Base-by-base conservation (phyloP, 2,888 invertebrate genomes). In the Linnaemya vulpina region DNA sequence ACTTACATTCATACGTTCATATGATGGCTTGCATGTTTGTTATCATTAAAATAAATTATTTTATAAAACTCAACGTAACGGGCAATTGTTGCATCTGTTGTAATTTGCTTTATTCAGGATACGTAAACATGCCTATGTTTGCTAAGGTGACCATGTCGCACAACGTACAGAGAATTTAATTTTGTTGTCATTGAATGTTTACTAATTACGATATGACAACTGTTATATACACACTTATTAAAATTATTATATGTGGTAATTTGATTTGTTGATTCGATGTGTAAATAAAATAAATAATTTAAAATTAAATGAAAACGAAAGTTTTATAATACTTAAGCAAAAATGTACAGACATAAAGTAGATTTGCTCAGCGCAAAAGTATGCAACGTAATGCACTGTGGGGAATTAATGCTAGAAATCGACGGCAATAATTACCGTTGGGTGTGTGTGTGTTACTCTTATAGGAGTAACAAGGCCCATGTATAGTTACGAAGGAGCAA, bases 61-160 rank as follows among this genome's bases (percentile, higher is more conserved):
- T 38, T 63, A 63, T 46, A 46, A 49, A 58, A 49, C 43, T 20
- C 11, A 71, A 53, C 49, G 35, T 40, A 73, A 65, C 30, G 15
- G 65, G 25, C 74, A 80, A 80, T 74, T 67, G 80, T 74, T 80
- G 80, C 80, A 60, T 40, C 63, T 40, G 17, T 30, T 22, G 13
- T 38, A 15, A 22, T 17, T 40, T 40, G 17, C 51, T n/a, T 25
- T 17, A 22, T 49, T 49, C 22, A 25, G 7, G 60, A 76, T 68
- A 35, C 30, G 5, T 30, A 30, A 53, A 65, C 35, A 67, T 5
- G 43, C 40, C 35, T 35, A 30, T 60, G 17, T 67, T 67, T 63
- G 1, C 30, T 43, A 79, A 68, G 51, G 80, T 80, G 74, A 35
- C 67, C 80, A 74, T 67, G 38, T 40, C 40, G 5, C 11, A 55